phyloP scores from a whole-genome alignment of 92 coral and sea anemone genomes.

The Phenganax subtilis region DNA sequence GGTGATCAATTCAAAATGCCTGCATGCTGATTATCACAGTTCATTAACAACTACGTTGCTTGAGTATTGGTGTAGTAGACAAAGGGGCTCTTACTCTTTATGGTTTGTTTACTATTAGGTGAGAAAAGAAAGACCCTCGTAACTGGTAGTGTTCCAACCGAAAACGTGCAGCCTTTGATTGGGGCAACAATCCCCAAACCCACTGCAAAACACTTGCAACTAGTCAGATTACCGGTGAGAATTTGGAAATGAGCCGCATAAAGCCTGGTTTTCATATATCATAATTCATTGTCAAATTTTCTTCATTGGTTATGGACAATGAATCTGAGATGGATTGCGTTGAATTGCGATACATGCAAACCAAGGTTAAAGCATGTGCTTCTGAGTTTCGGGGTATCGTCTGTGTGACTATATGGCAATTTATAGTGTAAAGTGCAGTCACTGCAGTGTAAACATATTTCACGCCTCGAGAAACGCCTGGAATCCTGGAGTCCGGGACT shows the following conservation, averaged over 20 bases:
- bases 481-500: too few species aligned
- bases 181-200: not conserved
- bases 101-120: not conserved
- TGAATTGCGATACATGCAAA: too few species aligned
- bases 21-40: not conserved
- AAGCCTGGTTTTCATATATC: not conserved
- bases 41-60: not conserved
- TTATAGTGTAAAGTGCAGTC: too few species aligned
- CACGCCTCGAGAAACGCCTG: too few species aligned
- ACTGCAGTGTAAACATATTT: too few species aligned
- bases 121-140: not conserved
- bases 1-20: too few species aligned
- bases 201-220: not conserved
- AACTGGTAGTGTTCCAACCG: constrained; percentile 18
- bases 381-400: too few species aligned
- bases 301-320: too few species aligned
- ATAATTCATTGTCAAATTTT: too few species aligned
- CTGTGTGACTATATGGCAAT: too few species aligned
- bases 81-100: not conserved
- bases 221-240: not conserved
- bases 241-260: not conserved
- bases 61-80: not conserved
- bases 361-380: too few species aligned
- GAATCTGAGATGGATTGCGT: too few species aligned
- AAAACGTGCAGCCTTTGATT: not conserved